Evolutionary conservation across 1,140 invertebrate species (phyloP).

Genomic region (Sminthurinus signatus): DNA sequence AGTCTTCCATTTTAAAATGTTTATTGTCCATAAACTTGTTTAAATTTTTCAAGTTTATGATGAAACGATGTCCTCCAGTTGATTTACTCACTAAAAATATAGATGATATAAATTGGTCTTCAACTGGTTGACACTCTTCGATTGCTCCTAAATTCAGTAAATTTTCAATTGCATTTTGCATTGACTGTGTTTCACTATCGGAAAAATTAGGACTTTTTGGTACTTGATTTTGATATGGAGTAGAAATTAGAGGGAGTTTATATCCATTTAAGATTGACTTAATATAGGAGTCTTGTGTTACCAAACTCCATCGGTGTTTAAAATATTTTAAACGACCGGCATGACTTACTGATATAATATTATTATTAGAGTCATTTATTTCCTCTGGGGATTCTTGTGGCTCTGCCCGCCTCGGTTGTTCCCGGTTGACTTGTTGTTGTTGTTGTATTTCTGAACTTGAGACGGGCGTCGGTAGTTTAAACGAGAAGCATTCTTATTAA

Average conservation of each 20-base stretch:
- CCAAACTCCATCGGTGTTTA: not conserved
- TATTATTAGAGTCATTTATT: too few species aligned
- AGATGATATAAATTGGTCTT: slow-evolving; percentile 16
- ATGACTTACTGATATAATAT: not conserved
- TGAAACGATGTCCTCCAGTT: slow-evolving; percentile 11
- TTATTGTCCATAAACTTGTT: slow-evolving; percentile 8
- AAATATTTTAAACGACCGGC: not conserved
- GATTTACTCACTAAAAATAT: slow-evolving; percentile 23
- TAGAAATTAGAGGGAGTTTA: not conserved
- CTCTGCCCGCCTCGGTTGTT: not conserved
- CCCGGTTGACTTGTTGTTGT: not conserved
- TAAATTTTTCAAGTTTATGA: slow-evolving; percentile 18
- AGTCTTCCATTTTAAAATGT: slow-evolving; percentile 34
- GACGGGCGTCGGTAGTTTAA: slow-evolving; percentile 1
- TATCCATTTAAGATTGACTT: not conserved
- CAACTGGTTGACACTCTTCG: not conserved
- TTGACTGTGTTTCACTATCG: not conserved
- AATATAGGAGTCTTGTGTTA: slow-evolving; percentile 1
- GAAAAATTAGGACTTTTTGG: too few species aligned
- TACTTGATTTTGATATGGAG: not conserved
- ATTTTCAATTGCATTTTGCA: not conserved
- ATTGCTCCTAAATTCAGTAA: not conserved
- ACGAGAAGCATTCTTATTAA: not conserved
- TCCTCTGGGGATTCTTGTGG: not conserved
- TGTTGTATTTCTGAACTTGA: too few species aligned